Conservation (phyloP, 2,797 vertebrate genomes). For the Harpagifer antarcticus region DNA sequence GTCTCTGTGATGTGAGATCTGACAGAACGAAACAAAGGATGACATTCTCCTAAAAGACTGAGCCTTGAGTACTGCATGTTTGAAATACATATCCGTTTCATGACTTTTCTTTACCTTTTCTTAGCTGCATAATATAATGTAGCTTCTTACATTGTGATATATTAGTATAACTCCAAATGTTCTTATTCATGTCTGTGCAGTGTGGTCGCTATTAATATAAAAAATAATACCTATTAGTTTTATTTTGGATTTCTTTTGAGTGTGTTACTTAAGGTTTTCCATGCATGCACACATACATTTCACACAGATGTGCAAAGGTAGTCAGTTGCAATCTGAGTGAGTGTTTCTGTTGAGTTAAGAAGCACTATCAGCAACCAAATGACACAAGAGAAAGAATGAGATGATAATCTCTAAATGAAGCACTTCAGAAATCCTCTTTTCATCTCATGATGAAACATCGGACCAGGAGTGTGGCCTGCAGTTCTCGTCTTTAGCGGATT, state of each 20-base stretch:
- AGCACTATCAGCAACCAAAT: constrained; percentile 40
- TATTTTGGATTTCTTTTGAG: not conserved
- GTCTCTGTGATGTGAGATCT: constrained; percentile 29
- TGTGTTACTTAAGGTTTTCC: constrained; percentile 14
- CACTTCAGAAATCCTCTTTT: constrained; percentile 70
- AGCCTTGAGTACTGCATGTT: not conserved
- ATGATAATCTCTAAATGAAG: constrained; percentile 59
- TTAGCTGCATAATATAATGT: not conserved
- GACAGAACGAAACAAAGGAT: constrained; percentile 18
- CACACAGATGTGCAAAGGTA: constrained; percentile 6
- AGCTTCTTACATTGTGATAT: constrained; percentile 2
- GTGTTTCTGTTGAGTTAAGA: constrained; percentile 21
- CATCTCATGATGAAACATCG: constrained; percentile 68
- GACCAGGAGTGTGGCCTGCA: constrained; percentile 74
- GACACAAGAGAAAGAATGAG: constrained; percentile 41
- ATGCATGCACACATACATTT: not conserved
- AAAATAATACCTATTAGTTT: not conserved
- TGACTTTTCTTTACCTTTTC: not conserved
- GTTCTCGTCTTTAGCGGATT: constrained; percentile 82
- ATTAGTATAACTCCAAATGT: not conserved
- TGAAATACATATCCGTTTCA: constrained; percentile 1
- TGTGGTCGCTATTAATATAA: not conserved
- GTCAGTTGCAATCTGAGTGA: not conserved
- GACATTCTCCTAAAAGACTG: not conserved
- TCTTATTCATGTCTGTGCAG: not conserved